Evolutionary conservation across 2,113 vertebrate species (phyloP), one percentile per base, ranked within the genome.

Genomic region (Furnarius figulus): DNA sequence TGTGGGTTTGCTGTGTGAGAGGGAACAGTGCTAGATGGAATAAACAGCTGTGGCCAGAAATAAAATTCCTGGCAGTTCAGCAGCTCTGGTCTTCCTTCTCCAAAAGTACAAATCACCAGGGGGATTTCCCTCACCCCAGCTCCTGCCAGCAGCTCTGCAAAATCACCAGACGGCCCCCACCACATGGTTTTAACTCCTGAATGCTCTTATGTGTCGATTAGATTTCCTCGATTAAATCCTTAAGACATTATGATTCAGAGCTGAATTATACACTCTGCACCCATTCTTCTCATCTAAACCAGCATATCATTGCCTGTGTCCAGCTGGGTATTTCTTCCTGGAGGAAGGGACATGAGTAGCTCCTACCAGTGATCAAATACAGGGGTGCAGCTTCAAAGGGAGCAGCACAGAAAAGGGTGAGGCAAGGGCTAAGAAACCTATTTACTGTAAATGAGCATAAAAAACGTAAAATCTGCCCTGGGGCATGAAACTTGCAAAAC

Each of bases 21-120:
- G 35, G 63, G 89, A 79, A 67, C 85, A 37, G 76, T 47, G 56
- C 12, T 61, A 95, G 63, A 98, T 96, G 95, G 93, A 95, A 97
- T 96, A 96, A 98, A 97, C 97, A 98, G 97, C 97, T 98, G 97
- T 20, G 31, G 87, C 92, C 93, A 95, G 94, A 96, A 97, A 97
- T 97, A 92, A 93, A 87, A 95, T 97, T 97, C 82, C 94, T 96
- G 97, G 95, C 93, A 96, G 92, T 81, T 86, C 96, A 89, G 79
- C 95, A 94, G 89, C 87, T 92, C 90, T 14, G 4, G 77, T 89
- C 85, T 70, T 95, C 94, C 95, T 97, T 92, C 91, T 97, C 78
- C 85, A 93, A 96, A 95, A 84, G 94, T 97, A 94, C 93, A 98
- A 97, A 98, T 95, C 97, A 97, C 95, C 90, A 78, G 88, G 91